phyloP scores from a whole-genome alignment of 1,140 invertebrate species.

The Caenorhabditis elegans region DNA sequence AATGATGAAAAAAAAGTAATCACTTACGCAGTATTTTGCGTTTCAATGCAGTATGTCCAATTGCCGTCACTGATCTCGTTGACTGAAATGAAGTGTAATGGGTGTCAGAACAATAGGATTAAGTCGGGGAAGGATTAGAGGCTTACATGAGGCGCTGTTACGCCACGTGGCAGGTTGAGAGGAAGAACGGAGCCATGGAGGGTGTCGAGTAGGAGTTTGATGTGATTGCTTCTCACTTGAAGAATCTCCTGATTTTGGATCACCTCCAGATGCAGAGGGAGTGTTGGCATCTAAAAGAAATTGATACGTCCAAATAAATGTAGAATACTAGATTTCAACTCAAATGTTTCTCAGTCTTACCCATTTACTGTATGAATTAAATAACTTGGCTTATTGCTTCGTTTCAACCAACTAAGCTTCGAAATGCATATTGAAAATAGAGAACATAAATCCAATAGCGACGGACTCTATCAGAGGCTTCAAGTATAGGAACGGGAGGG shows the following conservation, averaged over 20 bases:
- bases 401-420: no score
- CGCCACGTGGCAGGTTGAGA: slow-evolving; percentile 13
- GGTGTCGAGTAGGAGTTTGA: background rate
- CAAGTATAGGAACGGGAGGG: background rate
- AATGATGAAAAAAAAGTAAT: background rate
- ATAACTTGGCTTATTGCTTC: no score
- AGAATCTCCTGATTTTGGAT: background rate
- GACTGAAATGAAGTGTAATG: slow-evolving; percentile 12
- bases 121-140: background rate
- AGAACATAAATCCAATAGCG: no score
- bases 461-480: no score
- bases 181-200: background rate
- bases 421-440: no score
- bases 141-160: background rate
- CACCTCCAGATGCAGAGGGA: background rate
- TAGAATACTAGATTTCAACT: no score
- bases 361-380: background rate
- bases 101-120: background rate
- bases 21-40: background rate
- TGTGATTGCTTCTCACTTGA: background rate
- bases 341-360: no score
- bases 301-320: no score
- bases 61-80: slow-evolving; percentile 37
- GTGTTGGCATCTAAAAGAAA: background rate
- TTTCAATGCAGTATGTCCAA: slow-evolving; percentile 34